Evolutionary conservation across 2,797 vertebrate species (phyloP).

Genomic region (Pelochelys cantorii): DNA sequence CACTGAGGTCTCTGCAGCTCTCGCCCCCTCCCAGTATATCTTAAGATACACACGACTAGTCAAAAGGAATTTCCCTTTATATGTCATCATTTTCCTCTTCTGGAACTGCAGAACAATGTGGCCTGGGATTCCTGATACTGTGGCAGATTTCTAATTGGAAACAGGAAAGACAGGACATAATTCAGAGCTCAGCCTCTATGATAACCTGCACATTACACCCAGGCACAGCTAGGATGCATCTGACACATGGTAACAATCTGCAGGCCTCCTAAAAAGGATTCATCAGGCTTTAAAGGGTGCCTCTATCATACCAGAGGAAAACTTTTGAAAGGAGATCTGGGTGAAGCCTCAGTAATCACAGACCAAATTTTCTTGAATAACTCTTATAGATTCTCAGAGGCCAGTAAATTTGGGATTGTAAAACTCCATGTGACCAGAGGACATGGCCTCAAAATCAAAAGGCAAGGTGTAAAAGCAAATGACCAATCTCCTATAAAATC

Average conservation of each 20-base stretch:
- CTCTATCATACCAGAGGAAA: background rate
- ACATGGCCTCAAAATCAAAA: conserved; percentile 30
- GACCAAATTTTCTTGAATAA: conserved; percentile 56
- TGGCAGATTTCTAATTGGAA: conserved; percentile 67
- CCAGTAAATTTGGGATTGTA: conserved; percentile 11
- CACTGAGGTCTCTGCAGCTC: conserved; percentile 36
- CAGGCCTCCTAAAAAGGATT: conserved; percentile 41
- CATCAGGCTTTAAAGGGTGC: conserved; percentile 32
- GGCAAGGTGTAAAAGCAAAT: background rate
- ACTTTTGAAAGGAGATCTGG: background rate
- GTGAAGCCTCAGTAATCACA: conserved; percentile 33
- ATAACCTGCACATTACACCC: conserved; percentile 70
- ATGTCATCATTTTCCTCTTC: conserved; percentile 60
- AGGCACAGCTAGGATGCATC: conserved; percentile 28
- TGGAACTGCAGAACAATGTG: conserved; percentile 21
- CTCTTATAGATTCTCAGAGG: conserved; percentile 39
- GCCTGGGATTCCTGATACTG: conserved; percentile 64
- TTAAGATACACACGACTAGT: conserved; percentile 26
- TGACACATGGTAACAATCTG: conserved; percentile 54
- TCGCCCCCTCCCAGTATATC: conserved; percentile 34
- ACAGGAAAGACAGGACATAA: conserved; percentile 71
- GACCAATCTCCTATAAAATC: conserved; percentile 38
- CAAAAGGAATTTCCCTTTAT: conserved; percentile 64
- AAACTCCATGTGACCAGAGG: conserved; percentile 37
- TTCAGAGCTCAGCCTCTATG: conserved; percentile 39